These are phyloP conservation scores for Boloria selene DNA, from an alignment of 2,888 invertebrate species.

Conservation along the genomic window DNA sequence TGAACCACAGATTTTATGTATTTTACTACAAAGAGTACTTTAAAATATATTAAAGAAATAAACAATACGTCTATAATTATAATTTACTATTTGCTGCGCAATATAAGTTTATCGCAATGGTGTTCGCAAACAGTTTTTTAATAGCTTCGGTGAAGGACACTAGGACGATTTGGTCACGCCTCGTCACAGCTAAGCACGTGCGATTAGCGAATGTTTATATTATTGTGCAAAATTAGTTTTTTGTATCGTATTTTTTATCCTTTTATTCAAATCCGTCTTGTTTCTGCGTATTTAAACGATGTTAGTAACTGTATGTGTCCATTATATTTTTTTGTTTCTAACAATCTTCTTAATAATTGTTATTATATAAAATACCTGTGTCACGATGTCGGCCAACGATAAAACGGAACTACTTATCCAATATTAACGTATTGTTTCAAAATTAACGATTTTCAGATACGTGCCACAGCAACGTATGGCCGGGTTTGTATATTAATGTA, in stretches of 20 bases:
- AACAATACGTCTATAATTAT: constrained; percentile 23
- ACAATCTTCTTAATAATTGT: too few species aligned
- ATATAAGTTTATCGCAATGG: constrained; percentile 50
- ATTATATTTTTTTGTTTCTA: too few species aligned
- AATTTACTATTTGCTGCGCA: constrained; percentile 29
- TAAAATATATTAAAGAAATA: constrained; percentile 10
- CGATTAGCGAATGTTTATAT: constrained; percentile 32
- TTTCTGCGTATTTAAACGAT: not conserved
- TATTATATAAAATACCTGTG: too few species aligned
- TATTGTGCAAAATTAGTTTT: constrained; percentile 21
- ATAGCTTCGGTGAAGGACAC: constrained; percentile 51
- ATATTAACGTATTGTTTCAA: too few species aligned
- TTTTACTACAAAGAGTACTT: not conserved
- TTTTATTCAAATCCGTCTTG: constrained; percentile 1
- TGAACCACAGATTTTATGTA: not conserved
- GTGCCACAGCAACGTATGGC: too few species aligned
- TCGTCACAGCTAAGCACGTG: constrained; percentile 39
- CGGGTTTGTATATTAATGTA: too few species aligned
- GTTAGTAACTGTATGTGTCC: too few species aligned
- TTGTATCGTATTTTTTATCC: constrained; percentile 15
- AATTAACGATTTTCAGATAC: too few species aligned
- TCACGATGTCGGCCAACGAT: too few species aligned
- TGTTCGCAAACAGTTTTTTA: constrained; percentile 55
- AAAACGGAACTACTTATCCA: too few species aligned
- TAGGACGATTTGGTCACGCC: constrained; percentile 45